Evolutionary conservation across 1,140 invertebrate species (phyloP).

Genomic region (Asobara japonica): DNA sequence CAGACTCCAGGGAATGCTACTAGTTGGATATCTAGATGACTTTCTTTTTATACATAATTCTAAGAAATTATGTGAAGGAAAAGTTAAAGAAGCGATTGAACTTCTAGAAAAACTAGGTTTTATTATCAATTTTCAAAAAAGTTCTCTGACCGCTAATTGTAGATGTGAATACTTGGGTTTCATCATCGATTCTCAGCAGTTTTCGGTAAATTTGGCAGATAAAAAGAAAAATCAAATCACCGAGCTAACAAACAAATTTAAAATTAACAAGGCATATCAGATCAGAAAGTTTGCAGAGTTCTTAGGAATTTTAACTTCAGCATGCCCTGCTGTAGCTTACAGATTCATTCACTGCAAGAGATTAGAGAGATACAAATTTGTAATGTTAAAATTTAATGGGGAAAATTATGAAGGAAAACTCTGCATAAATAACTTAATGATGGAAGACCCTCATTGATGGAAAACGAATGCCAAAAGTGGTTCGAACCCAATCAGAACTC

Average conservation of each 20-base stretch:
- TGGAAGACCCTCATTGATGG: conserved; percentile 5
- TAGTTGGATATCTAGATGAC: conserved; percentile 32
- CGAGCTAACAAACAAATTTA: not conserved
- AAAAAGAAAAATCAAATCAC: conserved; percentile 17
- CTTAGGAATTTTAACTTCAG: conserved; percentile 19
- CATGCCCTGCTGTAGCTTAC: conserved; percentile 10
- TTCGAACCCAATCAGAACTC: not conserved
- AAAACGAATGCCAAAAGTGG: not conserved
- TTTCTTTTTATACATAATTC: too few relatives aligned
- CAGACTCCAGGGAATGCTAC: not conserved
- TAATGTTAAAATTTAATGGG: not conserved
- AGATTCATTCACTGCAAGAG: not conserved
- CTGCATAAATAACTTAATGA: not conserved
- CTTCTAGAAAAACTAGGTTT: conserved; percentile 26
- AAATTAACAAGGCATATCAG: not conserved
- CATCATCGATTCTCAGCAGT: conserved; percentile 14
- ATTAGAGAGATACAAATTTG: conserved; percentile 14
- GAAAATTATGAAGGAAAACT: not conserved
- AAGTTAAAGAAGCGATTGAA: not conserved
- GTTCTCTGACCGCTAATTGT: not conserved
- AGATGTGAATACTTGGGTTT: conserved; percentile 35
- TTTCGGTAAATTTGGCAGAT: conserved; percentile 5
- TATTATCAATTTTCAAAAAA: conserved; percentile 31
- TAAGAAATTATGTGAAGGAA: not conserved
- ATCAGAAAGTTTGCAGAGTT: conserved; percentile 28